Base-by-base conservation (phyloP, 2,113 vertebrate genomes). In the Sprattus sprattus region DNA sequence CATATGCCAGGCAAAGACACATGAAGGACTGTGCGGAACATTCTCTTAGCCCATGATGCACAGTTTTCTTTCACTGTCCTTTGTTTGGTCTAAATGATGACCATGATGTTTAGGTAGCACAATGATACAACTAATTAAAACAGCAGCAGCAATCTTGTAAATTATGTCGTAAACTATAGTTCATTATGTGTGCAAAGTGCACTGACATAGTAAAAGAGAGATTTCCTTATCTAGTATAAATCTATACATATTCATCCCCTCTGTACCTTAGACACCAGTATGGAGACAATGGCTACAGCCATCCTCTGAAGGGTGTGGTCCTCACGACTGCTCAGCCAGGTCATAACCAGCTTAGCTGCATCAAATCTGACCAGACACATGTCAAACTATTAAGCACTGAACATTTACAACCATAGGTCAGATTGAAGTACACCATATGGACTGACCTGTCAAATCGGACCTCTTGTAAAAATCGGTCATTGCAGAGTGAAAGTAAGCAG, bases 251-350 rank as follows among this genome's bases (percentile, higher is more conserved):
- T 22, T 22, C 54, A n/a, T 71, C 64, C 50, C 50, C 87, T 88
- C 88, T 84, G 82, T 93, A 99, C 98, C 97, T 98, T 97, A 89
- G 96, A 96, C 89, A 98, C 96, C 87, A 99, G 94, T 91, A 98
- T 95, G 85, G 97, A 97, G 92, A 99, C 96, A 86, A 99, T 96
- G 18, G 97, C 97, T 86, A 99, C 97, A 3, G 97, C 96, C 96
- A 98, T 97, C 89, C 96, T 96, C 92, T 97, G 97, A 92, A 99
- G 96, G 84, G 96, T 96, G 85, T 96, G 96, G 89, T 99, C 97
- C 88, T 97, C 96, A 22, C 97, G 95, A 92, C 95, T 97, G 86
- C 96, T 97, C 83, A 99, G 93, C 96, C 96, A 97, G 92, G 96
- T 96, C 95, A 99, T 98, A 89, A 97, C 97, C 92, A 98, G 96